These are phyloP conservation scores for Sinocyclocheilus rhinocerous DNA, from an alignment of 2,113 vertebrate genomes.

Conservation along the genomic window DNA sequence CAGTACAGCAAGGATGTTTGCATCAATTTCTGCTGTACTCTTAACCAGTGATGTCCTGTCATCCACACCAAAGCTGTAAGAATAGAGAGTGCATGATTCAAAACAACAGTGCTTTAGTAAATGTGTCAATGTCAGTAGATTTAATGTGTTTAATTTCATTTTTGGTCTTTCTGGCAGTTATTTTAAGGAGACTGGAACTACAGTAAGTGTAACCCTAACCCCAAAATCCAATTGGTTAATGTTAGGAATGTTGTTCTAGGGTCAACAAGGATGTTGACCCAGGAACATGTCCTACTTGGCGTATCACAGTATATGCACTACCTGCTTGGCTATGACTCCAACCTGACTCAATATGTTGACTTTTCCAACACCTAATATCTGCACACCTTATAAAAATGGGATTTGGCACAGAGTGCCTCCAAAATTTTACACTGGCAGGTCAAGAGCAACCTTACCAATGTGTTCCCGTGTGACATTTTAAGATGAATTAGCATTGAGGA, in stretches of 20 bases:
- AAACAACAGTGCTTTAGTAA: not conserved
- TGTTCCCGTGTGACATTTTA: conserved; percentile 37
- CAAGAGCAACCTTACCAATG: not conserved
- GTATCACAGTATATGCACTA: not conserved
- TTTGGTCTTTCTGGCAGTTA: not conserved
- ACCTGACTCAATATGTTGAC: not conserved
- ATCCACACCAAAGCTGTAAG: conserved; percentile 59
- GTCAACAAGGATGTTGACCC: not conserved
- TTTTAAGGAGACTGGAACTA: not conserved
- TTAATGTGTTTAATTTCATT: not conserved
- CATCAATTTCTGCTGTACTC: conserved; percentile 83
- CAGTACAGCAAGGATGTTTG: conserved; percentile 81
- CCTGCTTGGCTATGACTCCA: not conserved
- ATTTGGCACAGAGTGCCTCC: not conserved
- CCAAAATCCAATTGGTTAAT: not conserved
- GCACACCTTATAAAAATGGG: not conserved
- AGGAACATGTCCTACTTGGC: not conserved
- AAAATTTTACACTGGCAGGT: not conserved
- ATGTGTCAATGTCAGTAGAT: not conserved
- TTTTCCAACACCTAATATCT: not conserved
- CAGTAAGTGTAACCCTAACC: not conserved
- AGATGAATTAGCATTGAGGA: conserved; percentile 25
- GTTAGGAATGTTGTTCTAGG: not conserved
- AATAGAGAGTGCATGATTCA: not conserved
- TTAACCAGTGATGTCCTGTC: conserved; percentile 80